Evolutionary conservation across 2,113 vertebrate genomes (phyloP), one percentile per base, ranked within the genome.

Genomic region (Spea bombifrons): DNA sequence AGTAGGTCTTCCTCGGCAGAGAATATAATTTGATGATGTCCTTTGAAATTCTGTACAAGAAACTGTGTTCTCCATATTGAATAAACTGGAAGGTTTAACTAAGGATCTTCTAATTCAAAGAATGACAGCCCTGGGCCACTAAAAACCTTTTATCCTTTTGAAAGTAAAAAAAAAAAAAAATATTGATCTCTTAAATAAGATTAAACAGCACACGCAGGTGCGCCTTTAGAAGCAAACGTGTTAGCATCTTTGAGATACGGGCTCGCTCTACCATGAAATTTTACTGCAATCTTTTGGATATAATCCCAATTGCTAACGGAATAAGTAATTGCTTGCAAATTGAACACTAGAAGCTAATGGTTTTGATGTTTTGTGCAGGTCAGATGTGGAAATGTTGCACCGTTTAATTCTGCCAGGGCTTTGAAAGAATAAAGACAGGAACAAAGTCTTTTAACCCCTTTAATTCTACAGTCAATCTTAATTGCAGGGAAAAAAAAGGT

Each of bases 101-200:
- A 74, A 67, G 50, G 45, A 68, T 80, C 78, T 80, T 73, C 61
- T 74, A 80, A 73, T 80, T 74, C 65, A 45, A 44, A 57, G 70
- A 80, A 73, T 68, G 78, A 80, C 78, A 80, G 78, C 71, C 71
- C 53, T 44, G 55, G 71, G 78, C 64, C 78, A 74, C 71, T 45
- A 68, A 80, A 63, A 79, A 80, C 78, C 78, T 74, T 80, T 80
- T 68, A 80, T 80, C 71, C 78, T 46, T 67, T 74, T 61, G 78
- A 80, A 79, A 66, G 76, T 66, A 45, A 72, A 71, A 73, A 67
- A 78, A 76, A 50, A 71, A 74, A 64, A 13, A 74, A 74, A 80
- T 80, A 80, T 80, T 80, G 78, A 80, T 80, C 78, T 53, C 53
- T 80, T 80, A 80, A 80, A 74, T 68, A 80, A 80, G 71, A 80